Evolutionary conservation across 2,113 vertebrate species (phyloP).

Genomic region (Rostratula benghalensis): DNA sequence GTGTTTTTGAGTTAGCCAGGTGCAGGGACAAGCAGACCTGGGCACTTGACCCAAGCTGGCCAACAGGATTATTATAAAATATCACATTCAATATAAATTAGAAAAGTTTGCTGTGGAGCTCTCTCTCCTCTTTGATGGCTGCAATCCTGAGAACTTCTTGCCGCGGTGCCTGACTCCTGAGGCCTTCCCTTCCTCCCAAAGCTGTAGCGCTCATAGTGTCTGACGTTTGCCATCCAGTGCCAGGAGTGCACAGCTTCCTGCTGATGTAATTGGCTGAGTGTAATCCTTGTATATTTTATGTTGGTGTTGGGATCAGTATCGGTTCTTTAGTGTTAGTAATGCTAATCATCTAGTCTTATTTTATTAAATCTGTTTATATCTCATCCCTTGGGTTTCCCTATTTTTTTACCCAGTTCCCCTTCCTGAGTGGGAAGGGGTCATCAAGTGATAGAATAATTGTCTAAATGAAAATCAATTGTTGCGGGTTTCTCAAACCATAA

Average conservation of each 20-base stretch:
- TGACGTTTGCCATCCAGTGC: not conserved
- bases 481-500: not conserved
- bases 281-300: not conserved
- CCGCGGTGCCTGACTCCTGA: not conserved
- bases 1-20: not conserved
- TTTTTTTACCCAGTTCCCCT: not conserved
- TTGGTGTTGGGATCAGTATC: not conserved
- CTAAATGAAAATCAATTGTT: not conserved
- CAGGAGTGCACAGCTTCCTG: not conserved
- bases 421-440: not conserved
- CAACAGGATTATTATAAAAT: not conserved
- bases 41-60: not conserved
- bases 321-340: not conserved
- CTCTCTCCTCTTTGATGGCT: not conserved
- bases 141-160: not conserved
- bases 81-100: not conserved
- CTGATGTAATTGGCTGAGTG: not conserved
- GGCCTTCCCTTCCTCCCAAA: not conserved
- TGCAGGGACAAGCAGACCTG: not conserved
- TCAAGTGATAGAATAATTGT: not conserved
- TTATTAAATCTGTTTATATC: not conserved
- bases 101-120: not conserved
- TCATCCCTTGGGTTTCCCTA: not conserved
- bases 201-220: not conserved
- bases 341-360: not conserved